Evolutionary conservation across 2,797 vertebrate genomes (phyloP).

Genomic region (Capromys pilorides): DNA sequence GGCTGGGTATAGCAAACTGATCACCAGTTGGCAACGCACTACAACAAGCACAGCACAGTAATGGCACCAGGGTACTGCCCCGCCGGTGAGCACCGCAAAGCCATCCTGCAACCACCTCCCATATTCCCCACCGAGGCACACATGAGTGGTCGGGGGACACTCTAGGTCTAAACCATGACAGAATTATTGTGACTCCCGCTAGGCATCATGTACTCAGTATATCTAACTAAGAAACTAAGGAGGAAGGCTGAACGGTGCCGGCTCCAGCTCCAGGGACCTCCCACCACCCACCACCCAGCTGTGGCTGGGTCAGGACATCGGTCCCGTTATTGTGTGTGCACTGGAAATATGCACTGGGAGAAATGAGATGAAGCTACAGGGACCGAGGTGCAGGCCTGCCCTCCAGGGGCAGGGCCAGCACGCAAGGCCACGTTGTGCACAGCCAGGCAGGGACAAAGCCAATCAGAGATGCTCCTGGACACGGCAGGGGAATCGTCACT

Average conservation of each 20-base stretch:
- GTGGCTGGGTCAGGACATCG: not conserved
- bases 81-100: not conserved
- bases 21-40: no score
- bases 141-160: not conserved
- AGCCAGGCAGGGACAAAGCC: no score
- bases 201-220: not conserved
- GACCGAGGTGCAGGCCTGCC: not conserved
- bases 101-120: not conserved
- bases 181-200: not conserved
- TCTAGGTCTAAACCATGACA: not conserved
- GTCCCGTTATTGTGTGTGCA: not conserved
- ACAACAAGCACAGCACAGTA: no score
- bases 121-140: no score
- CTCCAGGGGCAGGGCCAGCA: not conserved
- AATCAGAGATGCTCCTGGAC: not conserved
- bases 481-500: no score
- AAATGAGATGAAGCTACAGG: not conserved
- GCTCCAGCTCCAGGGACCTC: not conserved
- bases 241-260: not conserved
- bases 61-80: no score
- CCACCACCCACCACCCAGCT: not conserved
- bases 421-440: fast-evolving
- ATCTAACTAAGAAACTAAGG: not conserved
- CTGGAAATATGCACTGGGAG: not conserved
- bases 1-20: no score